Conservation (phyloP, 2,113 vertebrate species). For the Nerophis ophidion region DNA sequence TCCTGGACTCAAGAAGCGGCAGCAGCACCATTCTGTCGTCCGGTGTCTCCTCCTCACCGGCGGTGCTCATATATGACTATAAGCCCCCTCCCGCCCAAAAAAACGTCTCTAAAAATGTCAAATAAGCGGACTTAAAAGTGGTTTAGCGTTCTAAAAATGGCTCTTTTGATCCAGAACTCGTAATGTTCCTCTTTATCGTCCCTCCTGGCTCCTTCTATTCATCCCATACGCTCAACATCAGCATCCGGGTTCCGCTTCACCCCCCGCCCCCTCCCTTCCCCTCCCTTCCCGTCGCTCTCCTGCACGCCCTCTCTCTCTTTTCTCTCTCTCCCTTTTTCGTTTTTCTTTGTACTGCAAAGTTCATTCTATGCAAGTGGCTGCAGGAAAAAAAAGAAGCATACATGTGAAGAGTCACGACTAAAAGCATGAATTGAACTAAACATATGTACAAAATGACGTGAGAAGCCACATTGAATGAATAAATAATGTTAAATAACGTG, state of each 20-base stretch:
- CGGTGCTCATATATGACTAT: constrained; percentile 55
- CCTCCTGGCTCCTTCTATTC: constrained; percentile 37
- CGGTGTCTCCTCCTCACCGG: constrained; percentile 36
- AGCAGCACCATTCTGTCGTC: neutral
- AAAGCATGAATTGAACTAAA: too few species aligned
- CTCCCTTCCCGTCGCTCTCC: constrained; percentile 8
- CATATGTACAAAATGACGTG: too few species aligned
- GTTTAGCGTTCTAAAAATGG: constrained; percentile 12
- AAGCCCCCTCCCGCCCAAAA: constrained; percentile 21
- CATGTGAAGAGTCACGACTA: too few species aligned
- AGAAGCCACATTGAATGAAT: too few species aligned
- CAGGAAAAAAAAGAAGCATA: neutral
- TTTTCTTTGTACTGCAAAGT: constrained; percentile 27
- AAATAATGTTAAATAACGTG: too few species aligned
- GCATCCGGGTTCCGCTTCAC: constrained; percentile 72
- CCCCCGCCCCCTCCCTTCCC: constrained; percentile 21
- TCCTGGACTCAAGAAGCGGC: constrained; percentile 61
- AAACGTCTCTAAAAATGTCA: neutral
- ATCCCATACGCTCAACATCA: constrained; percentile 70
- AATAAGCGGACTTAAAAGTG: constrained; percentile 13
- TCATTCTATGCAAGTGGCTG: constrained; percentile 14
- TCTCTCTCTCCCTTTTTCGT: constrained; percentile 4
- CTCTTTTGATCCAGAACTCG: constrained; percentile 15
- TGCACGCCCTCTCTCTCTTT: neutral
- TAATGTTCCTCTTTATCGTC: constrained; percentile 23